Percentiles rank a stretch among this genome's conserved stretches.
phyloP scores from a whole-genome alignment of 1,140 invertebrate genomes.

The Trialeurodes vaporariorum region DNA sequence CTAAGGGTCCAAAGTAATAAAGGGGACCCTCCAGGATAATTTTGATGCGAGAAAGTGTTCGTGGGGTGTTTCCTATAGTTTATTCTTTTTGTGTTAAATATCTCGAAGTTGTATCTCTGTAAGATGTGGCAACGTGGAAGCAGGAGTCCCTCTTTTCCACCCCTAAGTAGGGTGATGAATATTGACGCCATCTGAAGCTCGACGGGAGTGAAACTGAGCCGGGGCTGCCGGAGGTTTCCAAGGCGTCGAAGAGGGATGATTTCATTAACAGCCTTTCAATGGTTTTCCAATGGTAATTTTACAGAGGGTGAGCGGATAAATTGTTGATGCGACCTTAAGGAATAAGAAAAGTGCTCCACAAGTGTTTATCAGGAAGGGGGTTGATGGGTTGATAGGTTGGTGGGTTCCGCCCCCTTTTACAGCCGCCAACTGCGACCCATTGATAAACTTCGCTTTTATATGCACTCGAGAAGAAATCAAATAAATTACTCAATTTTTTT shows the following conservation, averaged over 20 bases:
- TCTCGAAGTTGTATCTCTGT: too few relatives aligned
- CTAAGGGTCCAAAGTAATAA: too few relatives aligned
- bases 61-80: too few relatives aligned
- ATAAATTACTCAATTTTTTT: neutral
- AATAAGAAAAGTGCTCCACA: neutral
- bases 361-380: neutral
- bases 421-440: neutral
- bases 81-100: too few relatives aligned
- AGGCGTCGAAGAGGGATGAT: conserved; percentile 40
- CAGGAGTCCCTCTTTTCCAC: too few relatives aligned
- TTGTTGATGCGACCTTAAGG: conserved; percentile 39
- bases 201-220: conserved; percentile 21
- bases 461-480: neutral
- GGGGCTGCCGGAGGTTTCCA: conserved; percentile 26
- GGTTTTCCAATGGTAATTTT: conserved; percentile 38
- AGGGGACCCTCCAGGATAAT: too few relatives aligned
- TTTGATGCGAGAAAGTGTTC: too few relatives aligned
- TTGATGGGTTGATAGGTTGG: conserved; percentile 3
- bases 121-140: too few relatives aligned
- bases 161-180: neutral
- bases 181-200: neutral
- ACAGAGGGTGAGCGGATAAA: conserved; percentile 40
- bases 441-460: neutral
- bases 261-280: conserved; percentile 44
- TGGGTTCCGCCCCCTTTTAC: neutral